Evolutionary conservation across 2,888 invertebrate species (phyloP), one percentile per base, ranked within the genome.

Genomic region (Acrocyrtus sp.): DNA sequence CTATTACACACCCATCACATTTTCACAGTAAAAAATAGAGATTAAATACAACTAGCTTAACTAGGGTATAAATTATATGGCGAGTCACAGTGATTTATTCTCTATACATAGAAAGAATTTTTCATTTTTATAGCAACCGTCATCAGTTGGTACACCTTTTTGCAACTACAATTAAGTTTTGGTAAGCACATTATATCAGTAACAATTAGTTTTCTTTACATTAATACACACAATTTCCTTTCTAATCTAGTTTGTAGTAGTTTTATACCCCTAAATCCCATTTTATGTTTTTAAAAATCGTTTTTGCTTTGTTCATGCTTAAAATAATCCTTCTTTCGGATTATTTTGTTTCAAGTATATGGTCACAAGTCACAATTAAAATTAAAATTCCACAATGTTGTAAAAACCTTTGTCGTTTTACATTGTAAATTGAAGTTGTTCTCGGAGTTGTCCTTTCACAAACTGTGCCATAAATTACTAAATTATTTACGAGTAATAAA

Each of bases 181-280:
- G n/a, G n/a, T n/a, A n/a, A n/a, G n/a, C n/a, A n/a, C n/a, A n/a
- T n/a, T n/a, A n/a, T 26, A 47, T 50, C 29, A 27, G 8, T 29
- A 58, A 34, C 45, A 39, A 24, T 58, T 58, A 48, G 15, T 39
- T 41, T 26, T 12, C 6, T 62, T 27, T 63, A 43, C 54, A 54
- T 43, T 53, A 54, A n/a, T 43, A 45, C 60, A 60, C 21, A 60
- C 2, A 15, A n/a, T n/a, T n/a, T n/a, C n/a, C n/a, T n/a, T n/a
- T n/a, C n/a, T n/a, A n/a, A n/a, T n/a, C 69, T 69, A 69, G 69
- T 69, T 69, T 69, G 69, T 69, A 69, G 54, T 69, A 62, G 29
- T 68, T 10, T 53, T 41, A 39, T 68, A 69, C 62, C 69, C 69
- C 69, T 56, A 61, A 56, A 56, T 61, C 62, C 69, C 69, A 69